Conservation (phyloP, 2,888 invertebrate genomes). For the Drosophila pullipes region DNA sequence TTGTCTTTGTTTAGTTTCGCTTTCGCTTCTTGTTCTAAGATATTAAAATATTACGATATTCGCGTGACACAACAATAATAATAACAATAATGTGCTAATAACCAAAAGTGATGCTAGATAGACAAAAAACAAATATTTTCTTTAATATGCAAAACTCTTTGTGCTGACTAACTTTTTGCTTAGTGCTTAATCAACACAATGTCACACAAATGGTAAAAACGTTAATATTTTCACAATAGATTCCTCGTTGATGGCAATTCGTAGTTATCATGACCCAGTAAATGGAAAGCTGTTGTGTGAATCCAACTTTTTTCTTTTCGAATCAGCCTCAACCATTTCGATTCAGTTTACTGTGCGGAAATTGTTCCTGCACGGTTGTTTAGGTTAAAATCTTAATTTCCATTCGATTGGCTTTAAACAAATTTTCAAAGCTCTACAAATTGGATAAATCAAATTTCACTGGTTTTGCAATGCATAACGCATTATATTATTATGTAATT, state of each 20-base stretch:
- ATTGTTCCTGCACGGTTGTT: not conserved
- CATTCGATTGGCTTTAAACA: not conserved
- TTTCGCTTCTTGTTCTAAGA: not conserved
- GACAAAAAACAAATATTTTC: not conserved
- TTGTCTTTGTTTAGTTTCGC: not conserved
- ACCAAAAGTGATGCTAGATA: not conserved
- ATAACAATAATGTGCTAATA: conserved; percentile 9
- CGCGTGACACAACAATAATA: conserved; percentile 5
- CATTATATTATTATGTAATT: not conserved
- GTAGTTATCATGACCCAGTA: not conserved
- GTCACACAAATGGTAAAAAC: not conserved
- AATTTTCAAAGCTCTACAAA: not conserved
- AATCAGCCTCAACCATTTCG: not conserved
- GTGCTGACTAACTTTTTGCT: not conserved
- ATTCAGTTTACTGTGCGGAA: not conserved
- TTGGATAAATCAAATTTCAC: not conserved
- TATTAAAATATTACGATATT: not conserved
- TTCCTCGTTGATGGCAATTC: not conserved
- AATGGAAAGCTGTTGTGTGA: not conserved
- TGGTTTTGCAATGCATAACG: not conserved
- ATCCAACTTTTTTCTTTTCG: not conserved
- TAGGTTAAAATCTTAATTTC: not conserved
- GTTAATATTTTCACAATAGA: not conserved
- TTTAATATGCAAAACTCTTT: not conserved
- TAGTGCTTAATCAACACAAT: not conserved